Evolutionary conservation across 1,140 invertebrate species (phyloP).

Genomic region (Drosophila murphyi): DNA sequence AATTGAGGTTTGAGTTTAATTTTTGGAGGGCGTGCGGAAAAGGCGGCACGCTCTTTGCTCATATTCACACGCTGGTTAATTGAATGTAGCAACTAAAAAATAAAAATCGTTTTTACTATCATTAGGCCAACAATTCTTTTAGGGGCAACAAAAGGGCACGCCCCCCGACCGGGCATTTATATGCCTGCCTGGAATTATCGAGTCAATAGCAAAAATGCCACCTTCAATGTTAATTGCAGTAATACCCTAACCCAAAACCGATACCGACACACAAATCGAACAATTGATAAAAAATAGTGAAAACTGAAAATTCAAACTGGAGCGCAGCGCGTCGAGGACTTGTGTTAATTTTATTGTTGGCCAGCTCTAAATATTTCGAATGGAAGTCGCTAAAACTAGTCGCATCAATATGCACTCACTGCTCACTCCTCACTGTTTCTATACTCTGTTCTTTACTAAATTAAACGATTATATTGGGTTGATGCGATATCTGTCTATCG

Average conservation of each 20-base stretch:
- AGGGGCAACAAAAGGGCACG: constrained; percentile 23
- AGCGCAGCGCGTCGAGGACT: constrained; percentile 32
- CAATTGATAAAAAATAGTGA: background rate
- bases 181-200: constrained; percentile 58
- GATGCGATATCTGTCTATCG: too few relatives aligned
- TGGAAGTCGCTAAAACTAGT: background rate
- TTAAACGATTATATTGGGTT: background rate
- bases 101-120: constrained; percentile 68
- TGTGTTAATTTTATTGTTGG: constrained; percentile 43
- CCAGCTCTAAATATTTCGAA: background rate
- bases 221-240: constrained; percentile 66
- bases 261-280: background rate
- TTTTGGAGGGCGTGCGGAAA: constrained; percentile 39
- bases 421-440: background rate
- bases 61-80: constrained; percentile 76
- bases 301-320: background rate
- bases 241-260: background rate
- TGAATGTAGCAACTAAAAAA: constrained; percentile 59
- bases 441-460: background rate
- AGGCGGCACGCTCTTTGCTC: constrained; percentile 51
- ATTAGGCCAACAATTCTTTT: constrained; percentile 50
- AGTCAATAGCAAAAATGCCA: constrained; percentile 75
- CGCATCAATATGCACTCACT: background rate
- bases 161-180: constrained; percentile 12
- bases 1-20: background rate